phyloP scores from a whole-genome alignment of 2,113 vertebrate genomes.

The Charadrius vociferus region DNA sequence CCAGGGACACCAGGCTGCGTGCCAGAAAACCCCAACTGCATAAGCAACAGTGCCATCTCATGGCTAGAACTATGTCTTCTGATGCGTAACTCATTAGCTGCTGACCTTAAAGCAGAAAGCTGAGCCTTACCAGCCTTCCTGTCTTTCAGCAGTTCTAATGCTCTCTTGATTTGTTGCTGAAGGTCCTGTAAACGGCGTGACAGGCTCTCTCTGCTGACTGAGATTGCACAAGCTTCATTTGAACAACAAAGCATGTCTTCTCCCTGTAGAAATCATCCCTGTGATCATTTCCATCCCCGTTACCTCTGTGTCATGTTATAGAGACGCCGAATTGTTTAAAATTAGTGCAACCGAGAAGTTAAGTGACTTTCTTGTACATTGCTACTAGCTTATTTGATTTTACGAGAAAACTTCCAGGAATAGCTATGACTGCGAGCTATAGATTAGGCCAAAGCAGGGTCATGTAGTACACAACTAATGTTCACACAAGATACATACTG shows the following conservation, averaged over 20 bases:
- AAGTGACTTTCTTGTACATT: not conserved
- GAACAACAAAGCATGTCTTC: slow-evolving; percentile 63
- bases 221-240: slow-evolving; percentile 26
- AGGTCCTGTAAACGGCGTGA: slow-evolving; percentile 42
- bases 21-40: not conserved
- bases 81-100: not conserved
- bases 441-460: not conserved
- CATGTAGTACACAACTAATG: not conserved
- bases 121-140: slow-evolving; percentile 67
- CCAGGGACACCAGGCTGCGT: not conserved
- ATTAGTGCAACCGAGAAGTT: not conserved
- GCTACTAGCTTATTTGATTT: not conserved
- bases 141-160: slow-evolving; percentile 37
- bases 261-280: slow-evolving; percentile 66
- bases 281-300: not conserved
- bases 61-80: slow-evolving; percentile 31
- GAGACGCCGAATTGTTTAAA: not conserved
- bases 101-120: not conserved
- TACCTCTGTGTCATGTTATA: not conserved
- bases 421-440: not conserved
- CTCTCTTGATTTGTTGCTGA: slow-evolving; percentile 13
- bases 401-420: not conserved
- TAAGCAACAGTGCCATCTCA: slow-evolving; percentile 72
- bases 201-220: slow-evolving; percentile 43
- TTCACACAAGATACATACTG: not conserved